Evolutionary conservation across 2,888 invertebrate genomes (phyloP), one percentile per base, ranked within the genome.

Genomic region (Meiosimyza platycephala): DNA sequence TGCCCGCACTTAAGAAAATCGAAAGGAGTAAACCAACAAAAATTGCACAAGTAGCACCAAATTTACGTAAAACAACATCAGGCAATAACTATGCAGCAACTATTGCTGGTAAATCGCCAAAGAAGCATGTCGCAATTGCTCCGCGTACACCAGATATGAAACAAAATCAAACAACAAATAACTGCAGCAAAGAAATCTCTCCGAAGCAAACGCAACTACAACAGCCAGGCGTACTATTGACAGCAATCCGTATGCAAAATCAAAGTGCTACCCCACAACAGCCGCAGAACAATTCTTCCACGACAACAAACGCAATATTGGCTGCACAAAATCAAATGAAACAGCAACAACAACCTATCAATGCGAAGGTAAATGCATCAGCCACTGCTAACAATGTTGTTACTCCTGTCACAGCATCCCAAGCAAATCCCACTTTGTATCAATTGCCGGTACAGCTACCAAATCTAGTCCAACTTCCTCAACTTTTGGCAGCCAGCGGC

Each of bases 381-480:
- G 54, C 72, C 7, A n/a, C 68, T 15, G 57, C 75, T 57, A 47
- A 67, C 48, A 51, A 74, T 9, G 62, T 74, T 9, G 51, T 75
- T 11, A 47, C 79, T 18, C 67, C 79, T 6, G 55, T 75, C 6
- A 66, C 66, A 13, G 55, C 76, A 7, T 9, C 33, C 4, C 40
- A 65, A 11, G 16, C 75, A 18, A 82, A 78, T 57, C 79, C 83
- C 4, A 75, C 90, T 85, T 83, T 87, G 13, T 90, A 90, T 81
- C 90, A 91, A 76, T 89, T 91, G 83, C 91, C 91, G 2, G 86
- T 91, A 62, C 88, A 91, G 82, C 85, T 91, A 84, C 91, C 91
- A 78, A 91, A 91, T 86, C 87, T 91, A 74, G 90, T 91, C 77
- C 91, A 91, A 87, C 88, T 91, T 86, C 91, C 91, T 72, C 90